A percentile compares a stretch with the other conserved stretches of the same genome.
Evolutionary conservation across 2,113 vertebrate species (phyloP).

Genomic region (Colossoma macropomum): DNA sequence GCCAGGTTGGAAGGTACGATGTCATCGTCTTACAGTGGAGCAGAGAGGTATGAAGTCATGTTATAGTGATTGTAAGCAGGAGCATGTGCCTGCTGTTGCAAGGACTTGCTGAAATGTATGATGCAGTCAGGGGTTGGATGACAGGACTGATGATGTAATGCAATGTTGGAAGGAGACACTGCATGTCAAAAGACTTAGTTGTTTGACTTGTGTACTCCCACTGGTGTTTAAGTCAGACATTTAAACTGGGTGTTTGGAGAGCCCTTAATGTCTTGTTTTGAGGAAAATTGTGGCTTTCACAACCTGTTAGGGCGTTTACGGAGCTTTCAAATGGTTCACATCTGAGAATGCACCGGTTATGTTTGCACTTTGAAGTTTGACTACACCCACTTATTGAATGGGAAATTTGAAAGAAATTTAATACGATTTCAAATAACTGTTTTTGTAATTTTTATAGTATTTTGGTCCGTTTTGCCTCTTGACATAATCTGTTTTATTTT

Average conservation of each 20-base stretch:
- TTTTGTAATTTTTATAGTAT: background rate
- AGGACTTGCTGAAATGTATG: background rate
- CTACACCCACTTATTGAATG: background rate
- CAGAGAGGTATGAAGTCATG: constrained; percentile 42
- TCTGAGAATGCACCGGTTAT: background rate
- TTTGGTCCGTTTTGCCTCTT: background rate
- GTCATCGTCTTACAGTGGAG: constrained; percentile 19
- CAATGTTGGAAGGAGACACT: background rate
- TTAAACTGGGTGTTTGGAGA: background rate
- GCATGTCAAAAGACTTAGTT: background rate
- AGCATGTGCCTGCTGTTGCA: background rate
- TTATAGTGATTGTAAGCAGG: constrained; percentile 12
- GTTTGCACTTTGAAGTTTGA: background rate
- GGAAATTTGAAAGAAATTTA: background rate
- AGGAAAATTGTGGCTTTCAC: background rate
- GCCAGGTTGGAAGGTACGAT: constrained; percentile 31
- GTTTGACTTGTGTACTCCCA: background rate
- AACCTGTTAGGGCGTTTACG: background rate
- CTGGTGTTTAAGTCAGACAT: background rate
- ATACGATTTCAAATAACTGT: background rate
- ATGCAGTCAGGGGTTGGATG: background rate
- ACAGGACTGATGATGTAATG: background rate
- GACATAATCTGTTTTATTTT: background rate
- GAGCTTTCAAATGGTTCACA: background rate
- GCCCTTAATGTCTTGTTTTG: constrained; percentile 2